Conservation (phyloP, 2,888 invertebrate genomes). For the Diplazon laetatorius region DNA sequence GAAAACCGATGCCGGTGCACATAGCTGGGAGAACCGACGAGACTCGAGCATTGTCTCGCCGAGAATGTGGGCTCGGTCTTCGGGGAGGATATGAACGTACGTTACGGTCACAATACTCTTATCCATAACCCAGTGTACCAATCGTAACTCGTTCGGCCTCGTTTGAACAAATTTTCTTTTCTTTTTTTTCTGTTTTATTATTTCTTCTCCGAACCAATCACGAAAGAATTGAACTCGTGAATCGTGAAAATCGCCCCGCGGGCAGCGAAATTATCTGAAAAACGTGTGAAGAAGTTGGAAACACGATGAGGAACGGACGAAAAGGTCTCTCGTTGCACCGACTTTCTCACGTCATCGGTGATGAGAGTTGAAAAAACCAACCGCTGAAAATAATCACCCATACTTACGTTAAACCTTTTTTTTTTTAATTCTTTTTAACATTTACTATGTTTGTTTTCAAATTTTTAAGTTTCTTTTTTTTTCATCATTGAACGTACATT, state of each 20-base stretch:
- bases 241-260: constrained; percentile 25
- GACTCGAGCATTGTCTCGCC: constrained; percentile 52
- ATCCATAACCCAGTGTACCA: constrained; percentile 16
- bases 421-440: no score
- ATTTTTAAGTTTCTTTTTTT: no score
- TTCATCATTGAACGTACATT: no score
- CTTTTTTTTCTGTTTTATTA: neutral
- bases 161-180: constrained; percentile 12
- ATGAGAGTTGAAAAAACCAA: neutral
- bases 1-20: constrained; percentile 42
- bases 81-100: constrained; percentile 40
- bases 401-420: no score
- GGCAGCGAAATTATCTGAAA: constrained; percentile 5
- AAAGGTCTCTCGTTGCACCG: neutral
- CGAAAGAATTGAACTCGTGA: constrained; percentile 13
- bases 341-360: constrained; percentile 15
- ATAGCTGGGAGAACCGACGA: constrained; percentile 13
- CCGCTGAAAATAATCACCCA: neutral
- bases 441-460: no score
- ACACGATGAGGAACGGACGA: neutral
- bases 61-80: constrained; percentile 62
- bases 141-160: constrained; percentile 41
- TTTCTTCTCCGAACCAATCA: constrained; percentile 1
- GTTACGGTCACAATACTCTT: neutral
- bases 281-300: neutral